These are phyloP conservation scores for Vulpes lagopus DNA, from an alignment of 2,113 vertebrate genomes.

Conservation along the genomic window DNA sequence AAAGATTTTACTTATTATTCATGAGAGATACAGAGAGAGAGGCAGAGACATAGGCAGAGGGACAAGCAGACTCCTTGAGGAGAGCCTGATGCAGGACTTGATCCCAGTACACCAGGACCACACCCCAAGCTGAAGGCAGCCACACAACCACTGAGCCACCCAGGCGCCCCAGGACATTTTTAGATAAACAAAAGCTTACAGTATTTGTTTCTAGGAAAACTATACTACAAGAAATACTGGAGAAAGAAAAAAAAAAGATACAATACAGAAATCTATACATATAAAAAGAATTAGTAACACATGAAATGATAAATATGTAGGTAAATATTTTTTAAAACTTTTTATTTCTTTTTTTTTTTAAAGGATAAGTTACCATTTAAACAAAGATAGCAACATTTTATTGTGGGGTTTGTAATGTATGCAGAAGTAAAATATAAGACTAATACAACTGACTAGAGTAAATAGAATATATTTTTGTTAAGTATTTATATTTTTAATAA, in stretches of 20 bases:
- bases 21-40: too few species aligned
- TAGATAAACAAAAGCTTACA: background rate
- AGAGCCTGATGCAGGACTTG: too few species aligned
- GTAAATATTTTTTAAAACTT: background rate
- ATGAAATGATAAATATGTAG: background rate
- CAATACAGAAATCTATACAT: background rate
- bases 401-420: background rate
- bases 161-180: background rate
- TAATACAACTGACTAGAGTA: background rate
- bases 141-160: too few species aligned
- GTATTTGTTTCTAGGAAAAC: background rate
- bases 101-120: too few species aligned
- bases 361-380: background rate
- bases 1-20: too few species aligned
- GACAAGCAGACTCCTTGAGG: too few species aligned
- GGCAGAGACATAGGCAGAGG: too few species aligned
- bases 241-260: background rate
- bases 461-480: background rate
- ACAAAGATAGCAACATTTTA: background rate
- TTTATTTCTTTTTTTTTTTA: background rate
- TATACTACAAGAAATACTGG: background rate
- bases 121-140: too few species aligned
- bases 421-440: background rate
- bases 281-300: background rate
- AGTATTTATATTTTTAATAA: slow-evolving; percentile 2